Evolutionary conservation across 1,140 invertebrate genomes (phyloP), one percentile per base, ranked within the genome.

Genomic region (Dendrolimus kikuchii): DNA sequence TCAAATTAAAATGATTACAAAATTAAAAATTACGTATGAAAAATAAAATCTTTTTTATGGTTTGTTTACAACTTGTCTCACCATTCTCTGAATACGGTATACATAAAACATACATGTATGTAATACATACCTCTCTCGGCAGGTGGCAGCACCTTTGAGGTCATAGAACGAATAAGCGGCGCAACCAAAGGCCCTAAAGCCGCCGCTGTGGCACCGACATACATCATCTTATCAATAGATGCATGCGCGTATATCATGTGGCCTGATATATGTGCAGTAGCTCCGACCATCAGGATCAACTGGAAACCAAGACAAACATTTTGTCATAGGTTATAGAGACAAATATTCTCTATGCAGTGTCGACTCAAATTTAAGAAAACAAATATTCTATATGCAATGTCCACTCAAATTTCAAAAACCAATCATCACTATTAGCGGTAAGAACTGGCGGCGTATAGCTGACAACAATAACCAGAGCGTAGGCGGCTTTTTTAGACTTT

Each of bases 101-200:
- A 51, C 38, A 36, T 38, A 6, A 10, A 40, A 38, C 7, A 49
- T 4, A 8, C 4, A 49, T 37, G 6, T 38, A 2, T 49, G 10
- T 43, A 43, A 8, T 23, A 43, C 7, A 36, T 79, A 90, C 93
- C 93, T 88, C 93, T 88, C 76, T 95, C 93, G 38, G 89, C 85
- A 4, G 83, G 59, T 2, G 90, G 83, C 10, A 94, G 89, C 4
- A 93, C 79, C 83, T 95, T 95, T 0, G 93, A 94, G 6, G 91
- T 89, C 88, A 94, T 92, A 4, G 94, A 93, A 44, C 93, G 87
- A 43, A 95, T 86, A 42, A 93, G 90, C 6, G 93, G 93, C 0
- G 92, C 93, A 0, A 93, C 91, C 43, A 92, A 89, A 0, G 93
- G 93, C 0, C 93, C 93, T 38, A 94, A 77, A 6, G 92, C 90